Evolutionary conservation across 2,797 vertebrate genomes (phyloP).

Genomic region (Chloroceryle inda): DNA sequence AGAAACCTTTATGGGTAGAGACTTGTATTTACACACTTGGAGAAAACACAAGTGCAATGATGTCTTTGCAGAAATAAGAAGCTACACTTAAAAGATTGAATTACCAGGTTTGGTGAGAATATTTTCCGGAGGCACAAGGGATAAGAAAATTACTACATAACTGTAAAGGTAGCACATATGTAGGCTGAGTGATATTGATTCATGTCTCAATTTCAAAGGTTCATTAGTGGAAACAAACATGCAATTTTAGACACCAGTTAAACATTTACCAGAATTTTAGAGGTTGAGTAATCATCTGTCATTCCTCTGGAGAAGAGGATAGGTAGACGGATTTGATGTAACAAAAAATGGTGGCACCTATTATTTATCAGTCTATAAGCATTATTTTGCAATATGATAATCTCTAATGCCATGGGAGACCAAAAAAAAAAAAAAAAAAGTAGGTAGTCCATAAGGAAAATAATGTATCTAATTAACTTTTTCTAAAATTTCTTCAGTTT

Average conservation of each 20-base stretch:
- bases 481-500: neutral
- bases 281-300: neutral
- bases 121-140: neutral
- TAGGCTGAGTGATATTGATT: neutral
- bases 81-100: neutral
- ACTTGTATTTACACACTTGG: neutral
- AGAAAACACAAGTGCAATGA: neutral
- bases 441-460: neutral
- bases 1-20: neutral
- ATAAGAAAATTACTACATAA: neutral
- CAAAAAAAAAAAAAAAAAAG: neutral
- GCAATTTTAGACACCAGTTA: neutral
- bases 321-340: neutral
- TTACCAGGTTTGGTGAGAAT: neutral
- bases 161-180: neutral
- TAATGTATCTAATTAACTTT: neutral
- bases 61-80: neutral
- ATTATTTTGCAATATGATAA: neutral
- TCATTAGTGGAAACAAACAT: neutral
- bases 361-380: neutral
- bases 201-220: neutral
- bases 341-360: neutral
- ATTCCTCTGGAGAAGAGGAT: neutral
- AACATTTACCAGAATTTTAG: conserved; percentile 7
- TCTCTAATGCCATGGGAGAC: neutral